Evolutionary conservation across 2,797 vertebrate species (phyloP).

Genomic region (Etheostoma nigrum): DNA sequence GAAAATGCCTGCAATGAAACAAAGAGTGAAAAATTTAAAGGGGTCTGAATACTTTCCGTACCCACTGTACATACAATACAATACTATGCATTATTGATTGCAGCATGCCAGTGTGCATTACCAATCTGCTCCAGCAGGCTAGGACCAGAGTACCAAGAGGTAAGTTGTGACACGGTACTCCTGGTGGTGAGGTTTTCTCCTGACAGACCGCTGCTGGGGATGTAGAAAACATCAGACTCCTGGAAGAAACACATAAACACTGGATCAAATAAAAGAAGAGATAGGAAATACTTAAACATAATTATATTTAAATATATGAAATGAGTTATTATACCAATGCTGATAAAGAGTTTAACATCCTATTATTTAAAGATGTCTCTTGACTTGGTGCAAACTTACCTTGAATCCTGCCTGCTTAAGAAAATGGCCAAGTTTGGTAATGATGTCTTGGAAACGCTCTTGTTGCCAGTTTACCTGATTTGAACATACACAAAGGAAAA

Average conservation of each 20-base stretch:
- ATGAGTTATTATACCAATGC: neutral
- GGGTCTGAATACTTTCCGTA: too few species aligned
- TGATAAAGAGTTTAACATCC: neutral
- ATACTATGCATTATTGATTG: neutral
- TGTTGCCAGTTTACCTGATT: constrained; percentile 97
- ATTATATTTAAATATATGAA: neutral
- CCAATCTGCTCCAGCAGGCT: constrained; percentile 97
- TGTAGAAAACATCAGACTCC: constrained; percentile 96
- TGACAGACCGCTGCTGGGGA: constrained; percentile 96
- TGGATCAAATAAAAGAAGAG: neutral
- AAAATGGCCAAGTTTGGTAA: constrained; percentile 94
- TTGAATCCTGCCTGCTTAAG: constrained; percentile 99
- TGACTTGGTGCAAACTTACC: constrained; percentile 77
- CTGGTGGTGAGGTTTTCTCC: constrained; percentile 93
- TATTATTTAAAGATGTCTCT: neutral
- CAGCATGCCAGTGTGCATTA: constrained; percentile 63
- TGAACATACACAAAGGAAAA: constrained; percentile 33
- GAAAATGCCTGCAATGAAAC: too few species aligned
- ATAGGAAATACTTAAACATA: neutral
- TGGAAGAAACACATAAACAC: constrained; percentile 57
- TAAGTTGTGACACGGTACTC: constrained; percentile 88
- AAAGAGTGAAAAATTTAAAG: too few species aligned
- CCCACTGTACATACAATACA: too few species aligned
- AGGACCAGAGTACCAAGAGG: constrained; percentile 92
- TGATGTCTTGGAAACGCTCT: constrained; percentile 94